phyloP scores from a whole-genome alignment of 2,113 vertebrate species.

The Calyptomena viridis region DNA sequence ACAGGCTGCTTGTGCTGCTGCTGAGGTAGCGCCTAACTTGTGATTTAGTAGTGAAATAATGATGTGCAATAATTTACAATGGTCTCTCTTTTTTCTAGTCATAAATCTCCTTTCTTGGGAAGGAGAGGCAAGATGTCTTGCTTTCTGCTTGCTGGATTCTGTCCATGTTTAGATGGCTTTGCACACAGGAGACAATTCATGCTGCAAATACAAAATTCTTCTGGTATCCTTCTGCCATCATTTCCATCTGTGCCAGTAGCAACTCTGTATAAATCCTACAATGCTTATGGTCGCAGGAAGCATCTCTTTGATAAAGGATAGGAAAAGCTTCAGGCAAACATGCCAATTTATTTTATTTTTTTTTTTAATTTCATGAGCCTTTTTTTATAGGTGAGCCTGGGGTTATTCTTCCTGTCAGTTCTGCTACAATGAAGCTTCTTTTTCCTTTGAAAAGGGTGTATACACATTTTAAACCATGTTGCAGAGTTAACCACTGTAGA shows the following conservation, averaged over 20 bases:
- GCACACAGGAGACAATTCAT: not conserved
- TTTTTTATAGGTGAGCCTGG: not conserved
- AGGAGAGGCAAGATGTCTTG: not conserved
- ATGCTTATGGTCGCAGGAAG: not conserved
- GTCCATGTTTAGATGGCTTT: not conserved
- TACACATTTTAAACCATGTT: not conserved
- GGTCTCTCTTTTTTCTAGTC: not conserved
- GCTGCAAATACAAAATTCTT: not conserved
- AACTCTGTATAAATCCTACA: not conserved
- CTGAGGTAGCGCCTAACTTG: not conserved
- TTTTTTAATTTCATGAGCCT: not conserved
- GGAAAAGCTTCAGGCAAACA: not conserved
- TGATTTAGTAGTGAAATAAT: slow-evolving; percentile 25
- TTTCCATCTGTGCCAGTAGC: not conserved
- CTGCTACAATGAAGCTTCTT: not conserved
- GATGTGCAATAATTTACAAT: not conserved
- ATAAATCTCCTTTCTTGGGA: not conserved
- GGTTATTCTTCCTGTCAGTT: not conserved
- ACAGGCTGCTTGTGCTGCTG: not conserved
- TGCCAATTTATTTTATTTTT: not conserved
- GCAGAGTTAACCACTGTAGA: not conserved
- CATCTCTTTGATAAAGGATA: not conserved
- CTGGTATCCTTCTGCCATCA: not conserved
- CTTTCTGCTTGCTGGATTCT: not conserved
- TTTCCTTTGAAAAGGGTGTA: not conserved